Conservation (phyloP, 2,888 invertebrate species). For the Hirtodrosophila duncani region DNA sequence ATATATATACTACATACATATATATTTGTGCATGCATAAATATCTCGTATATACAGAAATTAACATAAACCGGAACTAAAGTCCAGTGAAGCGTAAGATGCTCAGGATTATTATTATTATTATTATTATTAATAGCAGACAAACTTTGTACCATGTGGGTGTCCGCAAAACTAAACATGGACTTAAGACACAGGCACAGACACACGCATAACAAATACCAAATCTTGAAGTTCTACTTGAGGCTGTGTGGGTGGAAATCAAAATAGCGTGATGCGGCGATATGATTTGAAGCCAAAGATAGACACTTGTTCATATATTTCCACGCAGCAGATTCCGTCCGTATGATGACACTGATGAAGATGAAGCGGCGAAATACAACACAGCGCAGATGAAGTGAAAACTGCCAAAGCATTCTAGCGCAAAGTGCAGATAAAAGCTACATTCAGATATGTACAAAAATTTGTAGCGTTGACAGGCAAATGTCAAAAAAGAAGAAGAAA, state of each 20-base stretch:
- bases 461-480: constrained; percentile 58
- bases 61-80: constrained; percentile 61
- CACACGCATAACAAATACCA: too few species aligned
- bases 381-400: constrained; percentile 55
- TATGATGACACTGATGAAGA: constrained; percentile 47
- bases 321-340: too few species aligned
- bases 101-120: constrained; percentile 49
- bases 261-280: constrained; percentile 27
- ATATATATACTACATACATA: too few species aligned
- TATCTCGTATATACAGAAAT: constrained; percentile 52
- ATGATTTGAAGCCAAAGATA: constrained; percentile 38
- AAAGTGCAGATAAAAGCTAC: constrained; percentile 61
- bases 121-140: constrained; percentile 45
- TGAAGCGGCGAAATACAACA: constrained; percentile 47
- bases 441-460: constrained; percentile 48
- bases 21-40: constrained; percentile 28
- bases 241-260: too few species aligned
- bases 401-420: constrained; percentile 63
- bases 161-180: too few species aligned
- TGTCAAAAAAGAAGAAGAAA: constrained; percentile 49
- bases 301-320: too few species aligned
- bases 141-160: constrained; percentile 32
- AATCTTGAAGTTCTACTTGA: too few species aligned
- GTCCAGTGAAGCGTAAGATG: constrained; percentile 55
- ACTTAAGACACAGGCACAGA: too few species aligned